Evolutionary conservation across 2,113 vertebrate species (phyloP), one percentile per base, ranked within the genome.

Genomic region (Pteropus alecto): DNA sequence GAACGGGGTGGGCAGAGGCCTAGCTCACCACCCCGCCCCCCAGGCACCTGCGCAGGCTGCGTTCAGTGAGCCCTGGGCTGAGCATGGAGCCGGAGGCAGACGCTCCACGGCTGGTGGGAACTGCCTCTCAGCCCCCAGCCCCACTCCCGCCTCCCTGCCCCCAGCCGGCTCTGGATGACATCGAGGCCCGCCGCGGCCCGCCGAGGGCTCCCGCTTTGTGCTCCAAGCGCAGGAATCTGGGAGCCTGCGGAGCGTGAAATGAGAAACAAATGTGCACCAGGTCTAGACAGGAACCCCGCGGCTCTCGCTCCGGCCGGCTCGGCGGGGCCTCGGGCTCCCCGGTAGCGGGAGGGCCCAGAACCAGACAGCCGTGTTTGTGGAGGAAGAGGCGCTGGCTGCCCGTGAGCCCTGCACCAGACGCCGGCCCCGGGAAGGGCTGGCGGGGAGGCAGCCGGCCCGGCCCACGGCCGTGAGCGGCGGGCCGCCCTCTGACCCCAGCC

Each of bases 221-320:
- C 98, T 97, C 95, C 98, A 93, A 96, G 95, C 93, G 67, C 97
- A 97, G 97, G 98, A 98, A 97, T 97, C 97, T 74, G 97, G 98
- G 98, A 98, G 97, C 98, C 98, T 54, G 94, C 30, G 56, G 98
- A 98, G 98, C 98, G 21, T 98, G 98, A 98, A 99, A 98, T 98
- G 97, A 98, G 97, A 98, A 98, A 97, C 98, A 99, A 98, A 98
- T 98, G 98, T 98, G 98, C 95, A 97, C 89, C 94, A 96, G 98
- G 99, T 98, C 99, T 98, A 98, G 98, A 98, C 98, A 98, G 98
- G 98, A 98, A 98, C 98, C 97, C 96, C 87, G 56, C 90, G 96
- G 97, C 97, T 2, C 71, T 28, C 71, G 65, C 74, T 76, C 95
- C 92, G 12, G 21, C 73, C 46, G 11, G 65, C 95, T 89, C 5